phyloP scores from a whole-genome alignment of 1,140 invertebrate genomes.

The Drosophila yakuba region DNA sequence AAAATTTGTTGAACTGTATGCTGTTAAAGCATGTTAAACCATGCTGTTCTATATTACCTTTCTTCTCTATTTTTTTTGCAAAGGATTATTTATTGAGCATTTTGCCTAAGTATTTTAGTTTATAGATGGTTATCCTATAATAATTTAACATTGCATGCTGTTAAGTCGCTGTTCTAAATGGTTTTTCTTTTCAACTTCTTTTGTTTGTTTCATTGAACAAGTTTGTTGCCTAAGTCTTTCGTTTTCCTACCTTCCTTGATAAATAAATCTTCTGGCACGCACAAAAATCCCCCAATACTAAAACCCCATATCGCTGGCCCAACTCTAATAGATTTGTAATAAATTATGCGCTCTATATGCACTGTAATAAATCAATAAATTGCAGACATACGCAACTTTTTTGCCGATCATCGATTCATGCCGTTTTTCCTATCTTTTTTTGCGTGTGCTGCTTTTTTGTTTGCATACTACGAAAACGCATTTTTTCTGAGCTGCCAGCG shows the following conservation, averaged over 20 bases:
- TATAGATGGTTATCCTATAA: too few relatives aligned
- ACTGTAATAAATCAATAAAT: slow-evolving; percentile 74
- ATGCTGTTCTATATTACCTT: neutral
- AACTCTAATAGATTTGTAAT: slow-evolving; percentile 74
- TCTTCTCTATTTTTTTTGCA: neutral
- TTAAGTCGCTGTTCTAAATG: neutral
- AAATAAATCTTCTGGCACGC: slow-evolving; percentile 61
- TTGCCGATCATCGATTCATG: slow-evolving; percentile 23
- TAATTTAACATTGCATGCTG: too few relatives aligned
- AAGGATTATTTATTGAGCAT: slow-evolving; percentile 2
- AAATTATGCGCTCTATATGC: slow-evolving; percentile 65
- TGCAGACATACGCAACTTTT: slow-evolving; percentile 67
- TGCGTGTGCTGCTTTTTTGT: slow-evolving; percentile 21
- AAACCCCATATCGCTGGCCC: neutral
- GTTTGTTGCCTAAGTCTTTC: slow-evolving; percentile 74
- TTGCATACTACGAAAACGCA: slow-evolving; percentile 67
- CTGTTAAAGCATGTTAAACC: too few relatives aligned
- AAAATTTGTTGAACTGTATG: too few relatives aligned
- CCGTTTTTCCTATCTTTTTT: slow-evolving; percentile 22
- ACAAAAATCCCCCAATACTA: slow-evolving; percentile 10
- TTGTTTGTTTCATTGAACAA: neutral
- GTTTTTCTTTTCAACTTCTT: too few relatives aligned
- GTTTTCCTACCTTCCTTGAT: slow-evolving; percentile 27
- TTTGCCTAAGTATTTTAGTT: neutral
- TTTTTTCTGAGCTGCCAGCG: slow-evolving; percentile 55